Conservation (phyloP, 2,797 vertebrate species). For the Macropodus opercularis region DNA sequence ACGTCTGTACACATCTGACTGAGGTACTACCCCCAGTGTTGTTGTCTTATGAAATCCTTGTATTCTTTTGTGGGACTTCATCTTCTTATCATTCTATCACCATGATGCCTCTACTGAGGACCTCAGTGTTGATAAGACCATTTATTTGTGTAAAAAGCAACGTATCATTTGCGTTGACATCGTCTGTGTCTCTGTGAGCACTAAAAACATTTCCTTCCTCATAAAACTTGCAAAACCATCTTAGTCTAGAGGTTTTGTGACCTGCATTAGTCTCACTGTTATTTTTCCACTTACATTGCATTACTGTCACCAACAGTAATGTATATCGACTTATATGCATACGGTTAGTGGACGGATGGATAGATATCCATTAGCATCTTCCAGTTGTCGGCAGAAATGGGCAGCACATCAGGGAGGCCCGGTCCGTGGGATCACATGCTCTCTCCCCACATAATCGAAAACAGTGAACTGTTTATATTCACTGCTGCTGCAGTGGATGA, state of each 20-base stretch:
- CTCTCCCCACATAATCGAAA: no score
- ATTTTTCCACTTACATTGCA: conserved; percentile 19
- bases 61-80: no score
- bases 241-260: conserved; percentile 11
- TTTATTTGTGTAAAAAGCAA: no score
- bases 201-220: conserved; percentile 3
- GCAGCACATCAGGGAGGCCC: conserved; percentile 15
- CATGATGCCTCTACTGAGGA: no score
- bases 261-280: conserved; percentile 12
- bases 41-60: no score
- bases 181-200: background rate
- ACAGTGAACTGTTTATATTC: no score
- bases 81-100: no score
- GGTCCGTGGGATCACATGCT: no score
- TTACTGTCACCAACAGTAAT: conserved; percentile 26
- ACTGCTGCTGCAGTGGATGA: no score
- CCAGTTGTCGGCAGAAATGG: conserved; percentile 30
- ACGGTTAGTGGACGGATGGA: conserved; percentile 19
- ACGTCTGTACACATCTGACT: no score
- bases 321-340: conserved; percentile 26
- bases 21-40: no score
- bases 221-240: conserved; percentile 6
- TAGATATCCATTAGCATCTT: conserved; percentile 40
- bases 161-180: background rate
- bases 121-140: background rate